Evolutionary conservation across 2,797 vertebrate genomes (phyloP).

Genomic region (Pterois miles): DNA sequence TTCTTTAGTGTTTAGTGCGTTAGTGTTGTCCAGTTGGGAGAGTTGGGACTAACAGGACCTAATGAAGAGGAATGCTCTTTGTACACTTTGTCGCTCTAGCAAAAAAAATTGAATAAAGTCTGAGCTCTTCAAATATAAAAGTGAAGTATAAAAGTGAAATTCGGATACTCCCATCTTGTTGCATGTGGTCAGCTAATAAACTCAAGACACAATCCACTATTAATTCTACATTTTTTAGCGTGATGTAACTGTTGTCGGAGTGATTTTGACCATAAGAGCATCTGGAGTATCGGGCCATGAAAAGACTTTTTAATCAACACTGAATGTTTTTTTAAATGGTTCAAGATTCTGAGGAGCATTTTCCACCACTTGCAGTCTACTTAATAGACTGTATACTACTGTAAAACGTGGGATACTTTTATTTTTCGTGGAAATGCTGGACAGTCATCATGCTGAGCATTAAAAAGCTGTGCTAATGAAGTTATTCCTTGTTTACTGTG

Average conservation of each 20-base stretch:
- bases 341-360: constrained; percentile 24
- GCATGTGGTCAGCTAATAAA: constrained; percentile 21
- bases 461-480: not conserved
- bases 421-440: not conserved
- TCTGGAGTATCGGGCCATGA: constrained; percentile 7
- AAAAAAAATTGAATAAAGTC: not conserved
- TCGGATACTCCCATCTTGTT: not conserved
- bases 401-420: not conserved
- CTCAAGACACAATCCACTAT: not conserved
- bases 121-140: not conserved
- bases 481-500: not conserved
- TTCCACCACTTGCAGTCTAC: not conserved
- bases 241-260: constrained; percentile 36
- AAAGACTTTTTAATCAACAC: constrained; percentile 26
- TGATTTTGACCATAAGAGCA: constrained; percentile 16
- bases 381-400: not conserved
- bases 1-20: no score
- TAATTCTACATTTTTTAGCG: constrained; percentile 14
- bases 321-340: constrained; percentile 47
- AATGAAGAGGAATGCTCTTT: not conserved
- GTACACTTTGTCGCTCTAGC: not conserved
- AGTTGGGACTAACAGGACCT: not conserved
- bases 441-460: not conserved
- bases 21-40: no score
- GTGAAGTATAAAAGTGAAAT: not conserved